A percentile compares a stretch with the other conserved stretches of the same genome.
Conservation (phyloP, 2,797 vertebrate genomes). For the Pseudotriccus pelzelni region DNA sequence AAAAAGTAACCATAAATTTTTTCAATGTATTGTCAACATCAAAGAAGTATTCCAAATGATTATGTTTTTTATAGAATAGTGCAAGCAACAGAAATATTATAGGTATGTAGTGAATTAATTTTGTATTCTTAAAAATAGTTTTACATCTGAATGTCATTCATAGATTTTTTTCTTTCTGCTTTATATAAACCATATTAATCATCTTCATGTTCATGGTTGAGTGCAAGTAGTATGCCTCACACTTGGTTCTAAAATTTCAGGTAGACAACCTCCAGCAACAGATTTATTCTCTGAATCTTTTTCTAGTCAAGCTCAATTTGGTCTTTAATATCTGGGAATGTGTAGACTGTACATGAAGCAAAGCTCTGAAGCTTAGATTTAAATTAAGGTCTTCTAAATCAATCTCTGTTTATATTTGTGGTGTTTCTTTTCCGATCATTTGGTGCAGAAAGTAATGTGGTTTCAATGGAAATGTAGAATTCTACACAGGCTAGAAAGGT, state of each 20-base stretch:
- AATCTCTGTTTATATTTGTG: not conserved
- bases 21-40: not conserved
- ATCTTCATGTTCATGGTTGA: not conserved
- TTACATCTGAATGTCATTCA: not conserved
- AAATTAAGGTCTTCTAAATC: not conserved
- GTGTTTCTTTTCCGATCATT: not conserved
- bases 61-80: not conserved
- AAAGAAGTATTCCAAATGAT: not conserved
- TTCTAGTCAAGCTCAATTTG: not conserved
- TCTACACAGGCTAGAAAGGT: not conserved
- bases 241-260: not conserved
- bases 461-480: not conserved
- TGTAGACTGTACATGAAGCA: not conserved
- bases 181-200: not conserved
- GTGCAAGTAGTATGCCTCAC: not conserved
- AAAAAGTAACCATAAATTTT: not conserved
- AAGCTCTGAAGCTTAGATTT: not conserved
- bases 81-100: not conserved
- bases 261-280: not conserved
- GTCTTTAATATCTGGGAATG: not conserved
- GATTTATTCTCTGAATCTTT: not conserved
- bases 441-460: not conserved
- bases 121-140: not conserved
- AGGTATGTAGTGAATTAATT: not conserved
- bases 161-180: rapidly evolving